Conservation (phyloP, 2,113 vertebrate species). For the Fulmarus glacialis region DNA sequence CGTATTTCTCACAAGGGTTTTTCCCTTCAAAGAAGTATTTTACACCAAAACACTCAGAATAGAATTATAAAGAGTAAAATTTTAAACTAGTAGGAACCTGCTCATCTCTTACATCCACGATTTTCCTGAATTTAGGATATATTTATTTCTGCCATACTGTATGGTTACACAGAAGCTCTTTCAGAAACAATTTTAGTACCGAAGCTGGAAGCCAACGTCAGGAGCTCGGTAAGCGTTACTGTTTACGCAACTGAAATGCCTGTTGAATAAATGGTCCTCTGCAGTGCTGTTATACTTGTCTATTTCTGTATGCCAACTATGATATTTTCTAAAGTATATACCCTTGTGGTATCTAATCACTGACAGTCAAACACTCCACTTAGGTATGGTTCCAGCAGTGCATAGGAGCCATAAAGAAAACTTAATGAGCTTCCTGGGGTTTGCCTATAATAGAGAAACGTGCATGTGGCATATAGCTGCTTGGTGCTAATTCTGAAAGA, state of each 20-base stretch:
- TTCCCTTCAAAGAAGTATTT: neutral
- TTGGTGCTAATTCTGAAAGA: neutral
- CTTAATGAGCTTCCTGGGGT: constrained; percentile 45
- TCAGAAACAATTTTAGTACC: neutral
- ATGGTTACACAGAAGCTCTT: neutral
- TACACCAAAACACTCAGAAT: neutral
- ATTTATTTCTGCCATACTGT: neutral
- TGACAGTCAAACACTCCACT: constrained; percentile 2
- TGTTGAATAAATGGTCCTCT: constrained; percentile 2
- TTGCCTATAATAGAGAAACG: neutral
- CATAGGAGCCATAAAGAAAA: constrained; percentile 31
- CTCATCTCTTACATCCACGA: neutral
- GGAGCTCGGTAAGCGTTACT: neutral
- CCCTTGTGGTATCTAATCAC: constrained; percentile 12
- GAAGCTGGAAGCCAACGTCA: neutral
- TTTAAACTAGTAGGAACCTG: neutral
- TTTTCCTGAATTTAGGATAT: neutral
- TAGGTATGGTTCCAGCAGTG: constrained; percentile 42
- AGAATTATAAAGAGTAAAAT: neutral
- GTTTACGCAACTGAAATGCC: constrained; percentile 9
- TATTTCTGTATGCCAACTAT: neutral
- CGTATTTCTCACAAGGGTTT: neutral
- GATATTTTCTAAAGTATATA: constrained; percentile 19
- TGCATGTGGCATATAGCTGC: neutral
- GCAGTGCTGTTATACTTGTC: constrained; percentile 1